Conservation (phyloP, 2,113 vertebrate species). For the Nibea albiflora region DNA sequence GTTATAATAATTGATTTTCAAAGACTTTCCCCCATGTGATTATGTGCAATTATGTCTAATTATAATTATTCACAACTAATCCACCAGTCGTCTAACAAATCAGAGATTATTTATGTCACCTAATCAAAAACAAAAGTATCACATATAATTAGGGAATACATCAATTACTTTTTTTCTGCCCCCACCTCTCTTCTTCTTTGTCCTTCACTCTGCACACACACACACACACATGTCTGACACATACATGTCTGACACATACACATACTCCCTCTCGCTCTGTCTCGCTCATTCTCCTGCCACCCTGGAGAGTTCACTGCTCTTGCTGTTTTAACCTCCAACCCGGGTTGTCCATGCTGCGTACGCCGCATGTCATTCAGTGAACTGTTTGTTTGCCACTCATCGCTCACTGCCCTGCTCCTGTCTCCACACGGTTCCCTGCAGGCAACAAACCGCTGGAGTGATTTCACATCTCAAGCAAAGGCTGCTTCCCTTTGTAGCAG, state of each 20-base stretch:
- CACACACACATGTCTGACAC: constrained; percentile 4
- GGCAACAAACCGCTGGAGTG: constrained; percentile 48
- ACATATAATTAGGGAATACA: constrained; percentile 30
- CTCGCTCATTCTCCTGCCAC: constrained; percentile 26
- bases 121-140: constrained; percentile 10
- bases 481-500: constrained; percentile 41
- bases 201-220: background rate
- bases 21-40: background rate
- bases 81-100: constrained; percentile 5
- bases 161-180: background rate
- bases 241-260: constrained; percentile 23
- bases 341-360: constrained; percentile 50
- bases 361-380: constrained; percentile 61
- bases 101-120: background rate
- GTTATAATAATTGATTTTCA: background rate
- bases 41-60: constrained; percentile 40
- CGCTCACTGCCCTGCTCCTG: constrained; percentile 37
- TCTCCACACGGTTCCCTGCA: constrained; percentile 36
- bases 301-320: constrained; percentile 50
- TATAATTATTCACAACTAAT: constrained; percentile 32
- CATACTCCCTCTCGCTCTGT: constrained; percentile 10
- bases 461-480: constrained; percentile 57
- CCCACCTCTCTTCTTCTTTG: background rate
- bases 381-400: constrained; percentile 66
- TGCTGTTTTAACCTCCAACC: constrained; percentile 70